Conservation (phyloP, 1,140 invertebrate genomes). For the Proales similis region DNA sequence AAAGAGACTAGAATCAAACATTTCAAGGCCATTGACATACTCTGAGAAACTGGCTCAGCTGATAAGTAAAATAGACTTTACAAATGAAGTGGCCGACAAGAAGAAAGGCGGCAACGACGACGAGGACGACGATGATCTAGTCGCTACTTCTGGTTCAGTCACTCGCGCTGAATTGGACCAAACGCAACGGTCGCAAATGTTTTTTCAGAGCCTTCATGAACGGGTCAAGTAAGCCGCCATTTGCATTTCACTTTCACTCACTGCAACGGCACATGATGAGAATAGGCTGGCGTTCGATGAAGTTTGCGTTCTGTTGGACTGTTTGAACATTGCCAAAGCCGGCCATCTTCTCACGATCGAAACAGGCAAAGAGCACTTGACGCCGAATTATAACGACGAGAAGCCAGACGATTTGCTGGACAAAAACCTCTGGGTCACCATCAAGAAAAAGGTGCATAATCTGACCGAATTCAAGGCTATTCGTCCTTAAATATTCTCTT, state of each 20-base stretch:
- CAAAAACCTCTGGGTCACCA: conserved; percentile 6
- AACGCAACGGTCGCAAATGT: too few relatives aligned
- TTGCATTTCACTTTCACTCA: not conserved
- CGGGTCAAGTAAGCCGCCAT: conserved; percentile 6
- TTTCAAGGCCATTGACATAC: conserved; percentile 25
- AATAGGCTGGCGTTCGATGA: conserved; percentile 8
- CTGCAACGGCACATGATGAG: not conserved
- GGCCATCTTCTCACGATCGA: conserved; percentile 18
- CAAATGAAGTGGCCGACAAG: conserved; percentile 22
- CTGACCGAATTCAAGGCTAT: not conserved
- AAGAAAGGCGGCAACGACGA: not conserved
- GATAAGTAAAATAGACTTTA: conserved; percentile 36
- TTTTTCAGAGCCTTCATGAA: conserved; percentile 25
- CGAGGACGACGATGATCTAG: conserved; percentile 14
- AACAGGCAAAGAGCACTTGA: conserved; percentile 6
- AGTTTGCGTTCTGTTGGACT: conserved; percentile 30
- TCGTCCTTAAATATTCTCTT: too few relatives aligned
- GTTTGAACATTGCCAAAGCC: conserved; percentile 3
- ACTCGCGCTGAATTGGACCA: too few relatives aligned
- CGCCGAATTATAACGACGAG: not conserved
- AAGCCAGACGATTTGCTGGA: conserved; percentile 8
- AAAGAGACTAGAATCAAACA: not conserved
- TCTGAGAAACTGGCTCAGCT: conserved; percentile 26
- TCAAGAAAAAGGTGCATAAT: conserved; percentile 18
- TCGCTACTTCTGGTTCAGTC: too few relatives aligned